Base-by-base conservation (phyloP, 2,888 invertebrate genomes). In the Phalera bucephala region DNA sequence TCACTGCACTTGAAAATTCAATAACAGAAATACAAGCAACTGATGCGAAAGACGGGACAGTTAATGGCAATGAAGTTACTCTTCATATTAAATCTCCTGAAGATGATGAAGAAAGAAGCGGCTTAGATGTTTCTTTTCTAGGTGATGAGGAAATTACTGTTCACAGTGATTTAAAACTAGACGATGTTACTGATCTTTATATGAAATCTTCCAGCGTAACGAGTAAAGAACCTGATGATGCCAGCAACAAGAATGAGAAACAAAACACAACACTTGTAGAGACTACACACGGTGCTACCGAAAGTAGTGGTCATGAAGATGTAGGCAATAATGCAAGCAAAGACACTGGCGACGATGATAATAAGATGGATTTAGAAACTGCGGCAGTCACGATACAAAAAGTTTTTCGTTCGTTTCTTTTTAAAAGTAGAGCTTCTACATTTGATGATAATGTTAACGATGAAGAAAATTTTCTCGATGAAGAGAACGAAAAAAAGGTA, bases 331-430 rank as follows among this genome's bases (percentile, higher is more conserved):
- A 28, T 10, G 15, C 15, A 40, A 13, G 2, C 13, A 30, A 15
- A 20, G 48, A 43, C 35, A 39, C 26, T 11, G 33, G 26, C 9
- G 34, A 36, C 37, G 37, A 55, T 33, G 56, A 47, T 31, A 72
- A 59, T 51, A 49, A 56, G 44, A 73, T 92, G 89, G 76, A 91
- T 61, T 65, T 91, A 64, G 80, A 92, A 80, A 80, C 83, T 44
- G 80, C 91, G 14, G 91, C 91, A 14, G 69, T 91, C 33, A 91
- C 91, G n/a, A 91, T 92, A 58, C 92, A 92, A 66, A 89, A 91
- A 70, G 90, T 91, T 33, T 90, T 91, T 58, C 79, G 91, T 17
- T 80, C 80, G 14, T 87, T 91, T 52, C 78, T 91, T 38, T 84
- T 84, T 50, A 85, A 80, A 70, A 87, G 81, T 56, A 76, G 85